Evolutionary conservation across 2,113 vertebrate species (phyloP), one percentile per base, ranked within the genome.

Genomic region (Naja naja): DNA sequence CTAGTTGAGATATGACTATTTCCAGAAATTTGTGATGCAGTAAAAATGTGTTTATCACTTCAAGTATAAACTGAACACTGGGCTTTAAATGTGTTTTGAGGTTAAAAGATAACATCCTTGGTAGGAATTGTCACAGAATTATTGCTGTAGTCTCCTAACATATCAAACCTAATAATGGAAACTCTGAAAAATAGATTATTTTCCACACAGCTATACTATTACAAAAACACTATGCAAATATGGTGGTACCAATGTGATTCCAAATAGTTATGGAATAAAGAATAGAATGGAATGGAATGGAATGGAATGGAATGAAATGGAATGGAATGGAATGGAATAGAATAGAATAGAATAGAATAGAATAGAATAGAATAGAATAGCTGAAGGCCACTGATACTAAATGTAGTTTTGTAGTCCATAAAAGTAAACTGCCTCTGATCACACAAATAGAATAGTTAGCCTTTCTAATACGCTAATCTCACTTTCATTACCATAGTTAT

Each of bases 1-100:
- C 23, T 92, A 54, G 3, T 91, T 94, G 93, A 92, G n/a, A 91
- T 87, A 85, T 27, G 64, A 89, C 55, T 90, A 85, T 94, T 95
- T 94, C 54, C 10, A 69, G 39, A 93, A 53, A 94, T 95, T 22
- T 94, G 25, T 89, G 49, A 90, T 91, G 60, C 16, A 93, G 43
- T 91, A 58, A 95, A 60, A 94, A 85, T 54, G 4, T 16, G 7
- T 85, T 92, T 92, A 90, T 14, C 43, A 81, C 9, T 91, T 91
- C 49, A 3, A 16, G 3, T 85, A 69, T 55, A 94, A 96, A 91
- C 49, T 88, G 45, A 39, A 89, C n/a, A 69, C 85, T 81, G 93
- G 0, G 7, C 92, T 47, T 81, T 91, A 85, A 94, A 91, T 94
- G 91, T 90, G 0, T 54, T 54, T 94, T 23, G 5, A 39, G 3